Evolutionary conservation across 2,888 invertebrate genomes (phyloP).

Genomic region (Thalpophila matura): DNA sequence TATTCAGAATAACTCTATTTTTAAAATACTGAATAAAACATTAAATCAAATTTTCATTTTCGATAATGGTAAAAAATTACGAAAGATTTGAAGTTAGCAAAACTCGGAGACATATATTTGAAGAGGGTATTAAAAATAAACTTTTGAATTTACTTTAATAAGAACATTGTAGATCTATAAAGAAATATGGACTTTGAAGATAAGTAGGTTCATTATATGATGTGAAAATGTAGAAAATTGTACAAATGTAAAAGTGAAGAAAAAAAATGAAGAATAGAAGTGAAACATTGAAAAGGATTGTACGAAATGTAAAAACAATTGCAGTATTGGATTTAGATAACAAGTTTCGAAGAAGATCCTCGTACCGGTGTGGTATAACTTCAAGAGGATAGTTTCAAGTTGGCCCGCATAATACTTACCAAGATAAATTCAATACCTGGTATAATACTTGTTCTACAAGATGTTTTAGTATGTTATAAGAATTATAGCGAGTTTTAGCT

Average conservation of each 20-base stretch:
- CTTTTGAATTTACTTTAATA: not conserved
- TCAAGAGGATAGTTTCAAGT: constrained; percentile 41
- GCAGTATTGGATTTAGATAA: constrained; percentile 35
- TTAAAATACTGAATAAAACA: not conserved
- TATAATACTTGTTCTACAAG: too few relatives aligned
- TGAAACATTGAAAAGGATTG: constrained; percentile 16
- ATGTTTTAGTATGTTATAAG: too few relatives aligned
- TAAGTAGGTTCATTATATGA: too few relatives aligned
- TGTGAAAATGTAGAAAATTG: not conserved
- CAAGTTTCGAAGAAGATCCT: constrained; percentile 31
- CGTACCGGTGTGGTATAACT: constrained; percentile 17
- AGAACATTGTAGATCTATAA: not conserved
- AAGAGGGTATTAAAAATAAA: not conserved
- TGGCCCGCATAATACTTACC: constrained; percentile 41
- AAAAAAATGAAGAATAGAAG: constrained; percentile 17
- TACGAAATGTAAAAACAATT: constrained; percentile 9
- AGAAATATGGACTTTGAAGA: not conserved
- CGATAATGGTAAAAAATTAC: not conserved
- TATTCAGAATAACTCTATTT: not conserved
- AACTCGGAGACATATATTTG: not conserved
- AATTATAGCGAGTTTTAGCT: too few relatives aligned
- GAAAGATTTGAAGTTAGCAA: not conserved
- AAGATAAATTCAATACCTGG: constrained; percentile 42
- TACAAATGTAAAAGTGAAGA: constrained; percentile 7
- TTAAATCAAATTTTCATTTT: not conserved